Percentiles rank a stretch among this genome's conserved stretches.
Evolutionary conservation across 2,113 vertebrate species (phyloP).

Genomic region (Brienomyrus brachyistius): DNA sequence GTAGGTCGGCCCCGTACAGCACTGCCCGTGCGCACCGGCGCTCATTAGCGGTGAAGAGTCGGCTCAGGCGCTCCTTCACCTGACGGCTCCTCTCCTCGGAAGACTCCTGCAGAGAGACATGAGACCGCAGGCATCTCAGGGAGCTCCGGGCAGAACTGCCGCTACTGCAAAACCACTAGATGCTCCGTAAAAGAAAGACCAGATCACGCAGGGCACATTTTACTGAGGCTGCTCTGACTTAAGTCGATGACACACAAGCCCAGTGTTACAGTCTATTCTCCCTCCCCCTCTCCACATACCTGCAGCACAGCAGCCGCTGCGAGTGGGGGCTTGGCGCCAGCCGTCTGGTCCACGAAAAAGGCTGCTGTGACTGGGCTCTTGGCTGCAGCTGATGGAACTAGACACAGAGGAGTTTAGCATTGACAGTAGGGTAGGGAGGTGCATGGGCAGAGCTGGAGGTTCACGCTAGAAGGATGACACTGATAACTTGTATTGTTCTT

Average conservation of each 20-base stretch:
- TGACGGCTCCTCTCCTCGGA: constrained; percentile 76
- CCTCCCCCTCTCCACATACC: constrained; percentile 33
- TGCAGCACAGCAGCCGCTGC: constrained; percentile 34
- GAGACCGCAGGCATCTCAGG: background rate
- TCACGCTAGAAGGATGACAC: too few species aligned
- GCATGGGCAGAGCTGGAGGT: background rate
- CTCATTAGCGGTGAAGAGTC: constrained; percentile 75
- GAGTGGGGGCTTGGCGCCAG: constrained; percentile 37
- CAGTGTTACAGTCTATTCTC: background rate
- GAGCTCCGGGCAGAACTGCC: background rate
- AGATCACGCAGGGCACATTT: background rate
- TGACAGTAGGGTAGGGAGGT: background rate
- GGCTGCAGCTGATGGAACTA: constrained; percentile 32
- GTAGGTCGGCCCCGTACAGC: constrained; percentile 77
- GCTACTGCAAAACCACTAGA: background rate
- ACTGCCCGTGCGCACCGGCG: constrained; percentile 74
- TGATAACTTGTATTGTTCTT: too few species aligned
- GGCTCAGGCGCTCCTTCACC: constrained; percentile 74
- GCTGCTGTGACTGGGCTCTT: constrained; percentile 42
- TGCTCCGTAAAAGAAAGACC: background rate
- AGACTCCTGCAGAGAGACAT: constrained; percentile 57
- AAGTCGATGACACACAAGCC: background rate
- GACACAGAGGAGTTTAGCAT: background rate
- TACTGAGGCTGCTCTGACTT: background rate
- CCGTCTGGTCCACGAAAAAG: constrained; percentile 14